Base-by-base conservation (phyloP, 2,113 vertebrate species). In the Ochotona curzoniae region DNA sequence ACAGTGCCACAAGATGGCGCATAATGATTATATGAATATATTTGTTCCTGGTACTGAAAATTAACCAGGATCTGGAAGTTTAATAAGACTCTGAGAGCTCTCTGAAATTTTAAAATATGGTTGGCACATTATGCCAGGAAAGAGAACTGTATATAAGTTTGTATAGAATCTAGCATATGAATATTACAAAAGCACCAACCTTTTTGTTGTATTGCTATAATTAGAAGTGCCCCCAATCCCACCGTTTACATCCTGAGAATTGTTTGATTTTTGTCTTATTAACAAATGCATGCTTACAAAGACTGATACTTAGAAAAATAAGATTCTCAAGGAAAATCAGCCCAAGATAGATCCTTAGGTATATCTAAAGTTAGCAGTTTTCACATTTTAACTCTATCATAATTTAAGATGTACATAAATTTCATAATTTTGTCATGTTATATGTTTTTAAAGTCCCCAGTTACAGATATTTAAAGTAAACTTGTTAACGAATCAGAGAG, bases 1-100 rank as follows among this genome's bases (percentile, higher is more conserved):
- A 85, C 4, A 38, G n/a, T 25, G 79, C 95, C 95, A 96, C 94
- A 94, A 67, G 91, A 80, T 97, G 93, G 95, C 69, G 69, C 25
- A 95, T 64, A 88, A 73, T 63, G 63, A 91, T 51, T 81, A 21
- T 15, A 9, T 17, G 92, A 0, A 69, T 2, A 76, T 18, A 60
- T 75, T 83, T 88, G 49, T 44, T 90, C 38, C 69, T 60, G 47
- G n/a, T 20, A 17, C 38, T 11, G 15, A 85, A 89, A 91, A 84
- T 38, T 83, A 88, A 70, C n/a, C 15, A n/a, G 14, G 25, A 57
- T 74, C 38, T 74, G 30, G 38, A 38, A 63, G 2, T 83, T 60
- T 90, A 63, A 44, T 74, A 28, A 91, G n/a, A 71, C 83, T 86
- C 73, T 74, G 14, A 28, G 0, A 35, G 86, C 15, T 73, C 64